Percentiles rank a stretch among this genome's conserved stretches.
Evolutionary conservation across 2,888 invertebrate genomes (phyloP).

Genomic region (Micropterix aruncella): DNA sequence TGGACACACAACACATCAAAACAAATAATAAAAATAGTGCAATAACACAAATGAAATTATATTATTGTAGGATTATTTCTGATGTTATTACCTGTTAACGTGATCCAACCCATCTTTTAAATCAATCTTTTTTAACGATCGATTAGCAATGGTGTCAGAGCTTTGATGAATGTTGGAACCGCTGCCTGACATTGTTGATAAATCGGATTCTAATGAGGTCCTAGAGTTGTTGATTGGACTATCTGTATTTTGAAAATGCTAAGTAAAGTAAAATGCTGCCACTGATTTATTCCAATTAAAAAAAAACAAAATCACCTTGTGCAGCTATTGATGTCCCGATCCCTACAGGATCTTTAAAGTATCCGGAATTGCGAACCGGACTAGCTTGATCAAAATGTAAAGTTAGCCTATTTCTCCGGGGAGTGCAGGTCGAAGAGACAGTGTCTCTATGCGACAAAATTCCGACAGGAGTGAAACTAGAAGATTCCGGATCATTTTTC

Average conservation of each 20-base stretch:
- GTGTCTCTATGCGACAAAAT: slow-evolving; percentile 19
- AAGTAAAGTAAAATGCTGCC: too few relatives aligned
- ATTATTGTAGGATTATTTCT: neutral
- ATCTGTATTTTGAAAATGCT: too few relatives aligned
- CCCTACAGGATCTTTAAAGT: slow-evolving; percentile 56
- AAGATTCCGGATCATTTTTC: slow-evolving; percentile 17
- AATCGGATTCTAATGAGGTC: slow-evolving; percentile 61
- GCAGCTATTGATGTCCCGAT: slow-evolving; percentile 22
- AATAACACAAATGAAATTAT: too few relatives aligned
- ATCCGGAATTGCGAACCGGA: slow-evolving; percentile 52
- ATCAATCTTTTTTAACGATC: slow-evolving; percentile 26
- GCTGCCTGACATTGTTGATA: slow-evolving; percentile 53
- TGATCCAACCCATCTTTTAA: slow-evolving; percentile 35
- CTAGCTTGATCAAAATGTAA: slow-evolving; percentile 58
- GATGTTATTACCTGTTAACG: slow-evolving; percentile 29
- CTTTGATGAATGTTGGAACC: slow-evolving; percentile 12
- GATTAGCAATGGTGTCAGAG: slow-evolving; percentile 24
- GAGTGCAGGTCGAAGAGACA: slow-evolving; percentile 32
- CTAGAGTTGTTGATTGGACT: slow-evolving; percentile 61
- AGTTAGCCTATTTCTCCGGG: slow-evolving; percentile 50
- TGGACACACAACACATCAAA: slow-evolving; percentile 12
- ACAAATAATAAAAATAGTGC: neutral
- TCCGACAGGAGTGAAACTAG: slow-evolving; percentile 10
- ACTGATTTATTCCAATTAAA: too few relatives aligned
- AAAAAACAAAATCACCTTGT: slow-evolving; percentile 31